Percentiles rank a stretch among this genome's conserved stretches.
Conservation (phyloP, 2,113 vertebrate genomes). For the Phylloscopus trochilus region DNA sequence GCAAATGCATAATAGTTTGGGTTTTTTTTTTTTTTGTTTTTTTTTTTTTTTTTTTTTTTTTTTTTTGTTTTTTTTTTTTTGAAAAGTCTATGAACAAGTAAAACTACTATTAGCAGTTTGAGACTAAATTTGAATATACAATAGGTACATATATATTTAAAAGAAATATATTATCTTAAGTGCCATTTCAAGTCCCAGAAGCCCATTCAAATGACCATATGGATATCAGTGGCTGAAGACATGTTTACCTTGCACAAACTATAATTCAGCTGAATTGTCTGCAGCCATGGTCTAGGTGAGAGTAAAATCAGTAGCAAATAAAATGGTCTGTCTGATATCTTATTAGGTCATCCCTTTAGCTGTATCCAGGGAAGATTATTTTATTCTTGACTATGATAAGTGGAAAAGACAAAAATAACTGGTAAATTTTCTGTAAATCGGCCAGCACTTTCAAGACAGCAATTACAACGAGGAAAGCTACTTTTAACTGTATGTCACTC, state of each 20-base stretch:
- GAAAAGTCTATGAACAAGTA: neutral
- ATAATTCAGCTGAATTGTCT: neutral
- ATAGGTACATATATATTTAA: neutral
- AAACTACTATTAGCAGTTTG: neutral
- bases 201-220: neutral
- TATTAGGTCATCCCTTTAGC: neutral
- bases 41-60: too few relatives aligned
- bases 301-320: neutral
- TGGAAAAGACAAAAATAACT: neutral
- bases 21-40: too few relatives aligned
- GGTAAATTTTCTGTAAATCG: neutral
- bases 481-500: neutral
- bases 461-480: neutral
- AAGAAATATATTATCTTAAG: neutral
- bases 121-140: neutral
- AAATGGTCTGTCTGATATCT: neutral
- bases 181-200: neutral
- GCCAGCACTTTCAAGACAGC: neutral
- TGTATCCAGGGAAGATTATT: neutral
- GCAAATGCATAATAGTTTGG: neutral
- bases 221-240: neutral
- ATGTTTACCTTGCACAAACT: neutral
- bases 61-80: neutral
- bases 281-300: neutral
- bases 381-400: neutral